These are phyloP conservation scores for Archips crataeganus DNA, from an alignment of 2,888 invertebrate species.

Conservation along the genomic window DNA sequence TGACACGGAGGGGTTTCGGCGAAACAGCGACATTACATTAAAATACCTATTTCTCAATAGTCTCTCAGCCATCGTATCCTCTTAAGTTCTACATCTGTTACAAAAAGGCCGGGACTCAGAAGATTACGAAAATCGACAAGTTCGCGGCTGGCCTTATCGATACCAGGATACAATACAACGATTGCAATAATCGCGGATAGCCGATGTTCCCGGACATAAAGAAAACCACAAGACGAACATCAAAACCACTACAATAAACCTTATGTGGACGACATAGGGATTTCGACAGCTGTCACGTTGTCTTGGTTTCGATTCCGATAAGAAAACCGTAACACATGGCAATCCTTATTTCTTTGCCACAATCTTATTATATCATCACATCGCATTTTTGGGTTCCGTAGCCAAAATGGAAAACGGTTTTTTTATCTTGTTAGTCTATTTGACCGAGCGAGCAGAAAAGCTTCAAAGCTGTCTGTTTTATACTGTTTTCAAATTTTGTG, in stretches of 20 bases:
- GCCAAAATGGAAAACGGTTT: no score
- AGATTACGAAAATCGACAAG: background rate
- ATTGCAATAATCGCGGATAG: slow-evolving; percentile 35
- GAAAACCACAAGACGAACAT: background rate
- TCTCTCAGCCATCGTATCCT: no score
- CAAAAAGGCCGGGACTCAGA: no score
- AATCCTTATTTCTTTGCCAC: slow-evolving; percentile 21
- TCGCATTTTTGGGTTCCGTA: background rate
- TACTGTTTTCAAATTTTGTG: no score
- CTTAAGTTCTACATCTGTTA: no score
- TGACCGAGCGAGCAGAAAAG: no score
- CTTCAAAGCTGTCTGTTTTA: no score
- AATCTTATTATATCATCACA: slow-evolving; percentile 8
- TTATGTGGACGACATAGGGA: background rate
- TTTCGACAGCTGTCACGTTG: background rate
- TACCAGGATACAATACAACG: slow-evolving; percentile 11
- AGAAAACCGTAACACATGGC: slow-evolving; percentile 18
- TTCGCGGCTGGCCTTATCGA: background rate
- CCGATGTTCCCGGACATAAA: slow-evolving; percentile 9
- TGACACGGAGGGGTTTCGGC: no score
- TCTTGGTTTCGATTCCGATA: slow-evolving; percentile 19
- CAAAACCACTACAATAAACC: background rate
- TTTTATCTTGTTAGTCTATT: no score
- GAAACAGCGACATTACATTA: no score
- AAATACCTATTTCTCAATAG: no score